Conservation (phyloP, 2,797 vertebrate species). For the Rhyacichthys aspro region DNA sequence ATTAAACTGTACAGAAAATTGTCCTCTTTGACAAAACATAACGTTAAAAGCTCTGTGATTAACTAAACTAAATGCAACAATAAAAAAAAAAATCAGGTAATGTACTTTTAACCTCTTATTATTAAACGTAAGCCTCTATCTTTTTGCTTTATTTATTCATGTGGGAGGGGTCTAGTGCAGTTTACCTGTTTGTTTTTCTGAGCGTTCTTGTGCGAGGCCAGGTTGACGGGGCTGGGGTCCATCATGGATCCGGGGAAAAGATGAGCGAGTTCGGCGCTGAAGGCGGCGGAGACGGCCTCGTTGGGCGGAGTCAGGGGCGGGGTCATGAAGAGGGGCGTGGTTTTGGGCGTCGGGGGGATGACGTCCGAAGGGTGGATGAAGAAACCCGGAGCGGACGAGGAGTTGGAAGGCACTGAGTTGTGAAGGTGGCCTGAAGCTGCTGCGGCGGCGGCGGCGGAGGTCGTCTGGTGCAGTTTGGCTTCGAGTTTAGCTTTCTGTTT, state of each 20-base stretch:
- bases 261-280: conserved; percentile 96
- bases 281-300: conserved; percentile 94
- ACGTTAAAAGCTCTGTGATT: too few relatives aligned
- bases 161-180: too few relatives aligned
- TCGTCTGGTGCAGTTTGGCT: conserved; percentile 98
- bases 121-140: too few relatives aligned
- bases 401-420: conserved; percentile 96
- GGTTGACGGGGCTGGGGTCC: conserved; percentile 92
- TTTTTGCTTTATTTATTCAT: too few relatives aligned
- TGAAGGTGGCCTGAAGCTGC: conserved; percentile 91
- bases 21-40: too few relatives aligned
- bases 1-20: too few relatives aligned
- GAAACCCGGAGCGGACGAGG: conserved; percentile 92
- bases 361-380: conserved; percentile 98
- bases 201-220: conserved; percentile 93
- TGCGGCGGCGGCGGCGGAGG: conserved; percentile 87
- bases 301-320: conserved; percentile 98
- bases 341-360: conserved; percentile 98
- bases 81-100: too few relatives aligned
- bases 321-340: conserved; percentile 98
- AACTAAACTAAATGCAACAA: too few relatives aligned
- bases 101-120: too few relatives aligned
- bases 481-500: conserved; percentile 97
- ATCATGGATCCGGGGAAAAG: conserved; percentile 96
- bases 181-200: conserved; percentile 92